A percentile compares a stretch with the other conserved stretches of the same genome.
Evolutionary conservation across 1,140 invertebrate genomes (phyloP).

Genomic region (Helicorthomorpha holstii): DNA sequence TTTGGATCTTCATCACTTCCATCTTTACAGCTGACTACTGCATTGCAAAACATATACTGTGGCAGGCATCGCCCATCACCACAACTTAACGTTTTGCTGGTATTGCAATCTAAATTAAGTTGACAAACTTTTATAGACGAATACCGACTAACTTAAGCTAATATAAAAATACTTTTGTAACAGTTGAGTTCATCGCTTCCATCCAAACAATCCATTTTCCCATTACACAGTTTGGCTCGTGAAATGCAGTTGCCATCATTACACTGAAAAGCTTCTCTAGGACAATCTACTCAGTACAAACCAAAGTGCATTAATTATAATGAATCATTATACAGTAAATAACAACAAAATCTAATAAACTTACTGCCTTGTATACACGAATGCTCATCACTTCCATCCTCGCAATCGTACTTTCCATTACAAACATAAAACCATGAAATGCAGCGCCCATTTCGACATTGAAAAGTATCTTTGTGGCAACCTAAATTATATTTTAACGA

Average conservation of each 20-base stretch:
- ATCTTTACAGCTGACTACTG: conserved; percentile 63
- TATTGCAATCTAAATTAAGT: not conserved
- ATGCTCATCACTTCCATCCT: conserved; percentile 20
- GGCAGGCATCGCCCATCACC: conserved; percentile 65
- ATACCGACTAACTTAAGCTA: not conserved
- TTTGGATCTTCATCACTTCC: conserved; percentile 63
- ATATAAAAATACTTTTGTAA: conserved; percentile 19
- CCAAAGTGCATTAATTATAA: not conserved
- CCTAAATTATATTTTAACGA: conserved; percentile 25
- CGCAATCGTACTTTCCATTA: conserved; percentile 19
- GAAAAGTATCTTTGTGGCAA: conserved; percentile 65
- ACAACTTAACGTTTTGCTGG: conserved; percentile 47
- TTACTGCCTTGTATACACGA: conserved; percentile 14
- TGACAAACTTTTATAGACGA: not conserved
- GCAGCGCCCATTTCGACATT: conserved; percentile 30
- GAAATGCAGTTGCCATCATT: conserved; percentile 15
- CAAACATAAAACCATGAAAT: conserved; percentile 27
- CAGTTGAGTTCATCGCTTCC: conserved; percentile 66
- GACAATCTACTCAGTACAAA: conserved; percentile 13
- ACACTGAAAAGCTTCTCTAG: conserved; percentile 19
- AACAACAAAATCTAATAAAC: not conserved
- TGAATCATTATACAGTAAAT: not conserved
- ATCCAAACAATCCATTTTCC: conserved; percentile 40
- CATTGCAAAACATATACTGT: conserved; percentile 78
- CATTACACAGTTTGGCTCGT: conserved; percentile 12